A percentile compares a stretch with the other conserved stretches of the same genome.
Conservation (phyloP, 2,113 vertebrate genomes). For the Tyrannus savana region DNA sequence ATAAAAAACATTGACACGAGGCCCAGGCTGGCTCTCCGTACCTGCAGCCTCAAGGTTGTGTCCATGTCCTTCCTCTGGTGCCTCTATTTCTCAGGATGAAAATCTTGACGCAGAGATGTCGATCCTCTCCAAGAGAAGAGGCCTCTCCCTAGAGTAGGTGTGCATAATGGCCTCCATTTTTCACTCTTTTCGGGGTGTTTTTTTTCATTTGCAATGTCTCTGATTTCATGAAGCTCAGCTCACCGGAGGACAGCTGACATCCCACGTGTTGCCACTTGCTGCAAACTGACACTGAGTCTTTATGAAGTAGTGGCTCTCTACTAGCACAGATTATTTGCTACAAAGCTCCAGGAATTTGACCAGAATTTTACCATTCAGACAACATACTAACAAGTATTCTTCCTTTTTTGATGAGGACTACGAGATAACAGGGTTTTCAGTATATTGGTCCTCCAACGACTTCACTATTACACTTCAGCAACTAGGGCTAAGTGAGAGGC, state of each 20-base stretch:
- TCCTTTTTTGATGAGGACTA: background rate
- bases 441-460: background rate
- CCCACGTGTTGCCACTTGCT: fast-evolving
- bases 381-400: background rate
- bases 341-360: background rate
- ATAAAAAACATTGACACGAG: background rate
- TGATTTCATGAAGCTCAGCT: background rate
- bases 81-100: background rate
- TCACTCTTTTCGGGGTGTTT: background rate
- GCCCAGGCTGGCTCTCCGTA: background rate
- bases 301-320: background rate
- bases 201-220: background rate
- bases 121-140: background rate
- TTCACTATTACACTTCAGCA: background rate
- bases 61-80: background rate
- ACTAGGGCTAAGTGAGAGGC: background rate
- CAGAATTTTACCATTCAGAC: background rate
- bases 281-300: background rate
- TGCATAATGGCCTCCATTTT: background rate
- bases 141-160: background rate
- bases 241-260: background rate
- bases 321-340: background rate
- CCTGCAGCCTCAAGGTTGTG: background rate
- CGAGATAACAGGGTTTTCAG: background rate
- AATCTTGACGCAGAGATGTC: background rate